Evolutionary conservation across 2,113 vertebrate species (phyloP).

Genomic region (Candoia aspera): DNA sequence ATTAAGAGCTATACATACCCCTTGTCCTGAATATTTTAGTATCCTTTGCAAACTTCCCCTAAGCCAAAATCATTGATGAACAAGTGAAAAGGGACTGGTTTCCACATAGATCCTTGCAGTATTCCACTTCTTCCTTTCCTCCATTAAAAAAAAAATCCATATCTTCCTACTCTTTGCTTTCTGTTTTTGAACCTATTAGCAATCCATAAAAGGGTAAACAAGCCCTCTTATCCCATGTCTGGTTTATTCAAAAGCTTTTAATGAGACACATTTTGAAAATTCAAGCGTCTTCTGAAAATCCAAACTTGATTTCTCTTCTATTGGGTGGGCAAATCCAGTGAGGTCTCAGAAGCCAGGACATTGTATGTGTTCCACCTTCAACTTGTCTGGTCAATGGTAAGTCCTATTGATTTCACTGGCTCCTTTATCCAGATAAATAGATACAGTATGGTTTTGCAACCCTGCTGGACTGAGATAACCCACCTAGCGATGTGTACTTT

Average conservation of each 20-base stretch:
- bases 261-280: background rate
- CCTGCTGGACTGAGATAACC: background rate
- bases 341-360: background rate
- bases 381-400: background rate
- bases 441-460: background rate
- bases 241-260: background rate
- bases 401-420: background rate
- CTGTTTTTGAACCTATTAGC: background rate
- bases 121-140: background rate
- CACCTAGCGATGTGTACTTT: background rate
- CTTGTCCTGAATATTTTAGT: background rate
- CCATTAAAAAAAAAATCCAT: background rate
- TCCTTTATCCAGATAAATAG: background rate
- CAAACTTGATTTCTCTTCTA: background rate
- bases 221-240: background rate
- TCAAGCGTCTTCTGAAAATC: background rate
- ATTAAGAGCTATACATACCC: background rate
- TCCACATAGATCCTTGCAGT: background rate
- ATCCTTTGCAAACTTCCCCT: background rate
- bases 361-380: background rate
- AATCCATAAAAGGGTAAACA: background rate
- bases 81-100: background rate
- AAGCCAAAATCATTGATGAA: background rate
- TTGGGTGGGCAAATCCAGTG: background rate
- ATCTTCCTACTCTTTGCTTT: background rate